A percentile compares a stretch with the other conserved stretches of the same genome.
Evolutionary conservation across 2,888 invertebrate species (phyloP).

Genomic region (Acholoe squamosa): DNA sequence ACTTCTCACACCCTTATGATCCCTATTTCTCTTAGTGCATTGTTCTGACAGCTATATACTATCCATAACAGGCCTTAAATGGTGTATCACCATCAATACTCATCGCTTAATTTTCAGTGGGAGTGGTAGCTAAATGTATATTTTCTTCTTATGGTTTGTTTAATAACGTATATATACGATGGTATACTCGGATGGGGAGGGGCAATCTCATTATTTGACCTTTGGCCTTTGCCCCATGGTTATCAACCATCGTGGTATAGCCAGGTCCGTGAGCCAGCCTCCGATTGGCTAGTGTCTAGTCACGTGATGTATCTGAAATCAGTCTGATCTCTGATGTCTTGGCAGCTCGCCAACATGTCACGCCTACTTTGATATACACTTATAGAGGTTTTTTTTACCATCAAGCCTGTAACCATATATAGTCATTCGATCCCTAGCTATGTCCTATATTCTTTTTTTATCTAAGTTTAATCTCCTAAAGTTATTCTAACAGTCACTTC

Average conservation of each 20-base stretch:
- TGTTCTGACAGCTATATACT: no score
- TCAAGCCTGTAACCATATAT: slow-evolving; percentile 9
- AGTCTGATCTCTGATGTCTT: background rate
- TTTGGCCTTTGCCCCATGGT: background rate
- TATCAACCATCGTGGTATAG: background rate
- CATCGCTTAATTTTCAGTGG: slow-evolving; percentile 2
- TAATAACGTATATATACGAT: background rate
- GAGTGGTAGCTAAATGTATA: no score
- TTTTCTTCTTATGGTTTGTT: background rate
- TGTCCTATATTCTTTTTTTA: no score
- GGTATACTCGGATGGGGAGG: background rate
- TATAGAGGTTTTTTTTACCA: background rate
- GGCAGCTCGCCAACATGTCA: background rate
- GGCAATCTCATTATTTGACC: background rate
- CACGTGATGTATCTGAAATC: background rate
- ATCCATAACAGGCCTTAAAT: background rate
- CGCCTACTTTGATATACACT: slow-evolving; percentile 9
- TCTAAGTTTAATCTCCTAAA: no score
- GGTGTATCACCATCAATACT: background rate
- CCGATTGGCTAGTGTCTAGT: slow-evolving; percentile 9
- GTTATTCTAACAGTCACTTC: no score
- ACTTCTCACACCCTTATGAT: no score
- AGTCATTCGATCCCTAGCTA: slow-evolving; percentile 12
- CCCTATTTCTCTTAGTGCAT: no score
- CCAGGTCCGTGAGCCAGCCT: background rate